Percentiles rank a stretch among this genome's conserved stretches.
Conservation (phyloP, 2,888 invertebrate species). For the Agriotes lineatus region DNA sequence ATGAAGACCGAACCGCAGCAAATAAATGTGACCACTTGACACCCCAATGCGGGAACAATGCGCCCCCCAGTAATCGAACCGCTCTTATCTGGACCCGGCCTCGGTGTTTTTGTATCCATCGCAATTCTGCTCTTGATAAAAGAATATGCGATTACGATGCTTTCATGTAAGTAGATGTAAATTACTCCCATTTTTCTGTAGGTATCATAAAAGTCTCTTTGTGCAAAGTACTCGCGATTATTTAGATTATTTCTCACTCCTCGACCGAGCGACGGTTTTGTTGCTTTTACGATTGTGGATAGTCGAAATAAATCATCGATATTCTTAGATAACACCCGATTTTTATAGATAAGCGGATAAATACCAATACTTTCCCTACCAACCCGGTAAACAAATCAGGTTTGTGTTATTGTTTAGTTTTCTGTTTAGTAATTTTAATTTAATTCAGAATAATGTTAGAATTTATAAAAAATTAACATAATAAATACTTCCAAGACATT, state of each 20-base stretch:
- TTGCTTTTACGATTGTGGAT: neutral
- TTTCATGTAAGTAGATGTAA: slow-evolving; percentile 49
- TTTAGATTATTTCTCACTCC: neutral
- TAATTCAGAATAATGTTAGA: too few relatives aligned
- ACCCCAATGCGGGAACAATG: slow-evolving; percentile 51
- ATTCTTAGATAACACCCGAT: neutral
- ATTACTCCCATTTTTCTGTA: slow-evolving; percentile 36
- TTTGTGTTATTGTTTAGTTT: too few relatives aligned
- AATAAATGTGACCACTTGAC: slow-evolving; percentile 65
- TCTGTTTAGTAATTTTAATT: too few relatives aligned
- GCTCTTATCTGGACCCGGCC: slow-evolving; percentile 43
- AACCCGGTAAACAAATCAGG: too few relatives aligned
- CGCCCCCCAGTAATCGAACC: slow-evolving; percentile 37
- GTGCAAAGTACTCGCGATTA: too few relatives aligned
- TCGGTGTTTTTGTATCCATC: slow-evolving; percentile 25
- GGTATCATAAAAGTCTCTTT: too few relatives aligned
- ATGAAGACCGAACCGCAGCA: slow-evolving; percentile 63
- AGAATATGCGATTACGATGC: slow-evolving; percentile 46
- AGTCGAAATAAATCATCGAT: neutral
- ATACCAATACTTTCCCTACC: too few relatives aligned
- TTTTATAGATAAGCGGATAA: too few relatives aligned
- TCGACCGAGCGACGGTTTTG: neutral
- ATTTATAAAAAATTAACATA: too few relatives aligned
- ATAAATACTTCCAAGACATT: too few relatives aligned
- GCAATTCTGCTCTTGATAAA: slow-evolving; percentile 33